A percentile compares a stretch with the other conserved stretches of the same genome.
These are phyloP conservation scores for Actenoides lindsayi DNA, from an alignment of 2,113 vertebrate genomes.

Conservation along the genomic window DNA sequence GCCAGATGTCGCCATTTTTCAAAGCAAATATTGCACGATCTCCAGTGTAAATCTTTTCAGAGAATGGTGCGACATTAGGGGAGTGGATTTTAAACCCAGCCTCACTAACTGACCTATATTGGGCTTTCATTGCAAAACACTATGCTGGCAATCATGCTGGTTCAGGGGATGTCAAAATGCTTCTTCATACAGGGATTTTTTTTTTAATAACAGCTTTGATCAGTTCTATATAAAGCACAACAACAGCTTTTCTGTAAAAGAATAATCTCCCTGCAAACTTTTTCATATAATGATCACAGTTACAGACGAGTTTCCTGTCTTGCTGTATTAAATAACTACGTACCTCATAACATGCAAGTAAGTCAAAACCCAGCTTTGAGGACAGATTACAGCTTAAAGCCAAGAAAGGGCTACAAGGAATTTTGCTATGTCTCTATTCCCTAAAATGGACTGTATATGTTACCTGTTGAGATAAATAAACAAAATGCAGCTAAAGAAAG, in stretches of 20 bases:
- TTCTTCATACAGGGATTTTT: not conserved
- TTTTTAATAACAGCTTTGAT: not conserved
- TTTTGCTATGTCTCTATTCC: not conserved
- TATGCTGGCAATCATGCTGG: not conserved
- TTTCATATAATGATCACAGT: not conserved
- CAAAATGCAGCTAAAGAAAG: not conserved
- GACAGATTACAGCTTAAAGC: not conserved
- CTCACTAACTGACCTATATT: not conserved
- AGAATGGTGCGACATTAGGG: not conserved
- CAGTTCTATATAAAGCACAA: not conserved
- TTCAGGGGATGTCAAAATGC: not conserved
- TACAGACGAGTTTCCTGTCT: not conserved
- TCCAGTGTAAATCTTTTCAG: slow-evolving; percentile 7
- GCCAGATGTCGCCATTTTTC: not conserved
- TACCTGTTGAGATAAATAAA: not conserved
- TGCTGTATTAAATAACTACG: not conserved
- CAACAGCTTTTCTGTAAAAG: not conserved
- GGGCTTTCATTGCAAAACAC: not conserved
- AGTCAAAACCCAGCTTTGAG: not conserved
- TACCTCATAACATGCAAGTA: not conserved
- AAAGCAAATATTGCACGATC: slow-evolving; percentile 42
- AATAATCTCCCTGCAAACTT: not conserved
- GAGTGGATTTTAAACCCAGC: not conserved
- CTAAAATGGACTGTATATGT: not conserved
- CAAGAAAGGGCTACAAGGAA: not conserved